Percentiles rank a stretch among this genome's conserved stretches.
phyloP scores from a whole-genome alignment of 2,113 vertebrate genomes.

The Mormoops blainvillei region DNA sequence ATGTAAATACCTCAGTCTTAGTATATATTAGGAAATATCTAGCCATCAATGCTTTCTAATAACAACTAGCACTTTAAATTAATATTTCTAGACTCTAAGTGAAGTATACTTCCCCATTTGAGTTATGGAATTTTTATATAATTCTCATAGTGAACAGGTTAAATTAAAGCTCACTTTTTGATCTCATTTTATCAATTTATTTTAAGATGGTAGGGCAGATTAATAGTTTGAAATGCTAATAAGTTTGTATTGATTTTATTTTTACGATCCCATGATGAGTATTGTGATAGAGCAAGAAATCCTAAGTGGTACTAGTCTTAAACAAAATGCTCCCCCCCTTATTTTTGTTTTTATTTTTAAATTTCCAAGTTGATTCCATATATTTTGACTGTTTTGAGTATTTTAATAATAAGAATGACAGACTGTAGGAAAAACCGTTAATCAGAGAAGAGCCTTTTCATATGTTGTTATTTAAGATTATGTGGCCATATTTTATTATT shows the following conservation, averaged over 20 bases:
- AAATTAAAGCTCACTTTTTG: slow-evolving; percentile 30
- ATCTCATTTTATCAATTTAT: not conserved
- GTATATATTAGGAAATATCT: not conserved
- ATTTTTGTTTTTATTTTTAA: slow-evolving; percentile 30
- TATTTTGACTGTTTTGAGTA: slow-evolving; percentile 10
- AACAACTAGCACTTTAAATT: slow-evolving; percentile 18
- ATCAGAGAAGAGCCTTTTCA: not conserved
- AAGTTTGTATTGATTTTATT: slow-evolving; percentile 31
- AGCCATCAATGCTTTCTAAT: not conserved
- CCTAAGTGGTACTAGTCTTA: not conserved
- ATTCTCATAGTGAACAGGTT: not conserved
- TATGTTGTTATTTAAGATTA: not conserved
- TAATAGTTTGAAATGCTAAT: slow-evolving; percentile 41
- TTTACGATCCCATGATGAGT: not conserved
- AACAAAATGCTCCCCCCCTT: not conserved
- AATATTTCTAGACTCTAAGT: not conserved
- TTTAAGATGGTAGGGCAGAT: not conserved
- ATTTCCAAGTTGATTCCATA: slow-evolving; percentile 35
- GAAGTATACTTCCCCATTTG: slow-evolving; percentile 20
- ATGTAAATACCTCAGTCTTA: not conserved
- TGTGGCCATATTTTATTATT: not conserved
- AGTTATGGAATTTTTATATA: slow-evolving; percentile 4
- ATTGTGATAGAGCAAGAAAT: not conserved
- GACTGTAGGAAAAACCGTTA: not conserved
- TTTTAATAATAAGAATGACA: slow-evolving; percentile 5